Conservation (phyloP, 2,113 vertebrate species). For the Xyrauchen texanus region DNA sequence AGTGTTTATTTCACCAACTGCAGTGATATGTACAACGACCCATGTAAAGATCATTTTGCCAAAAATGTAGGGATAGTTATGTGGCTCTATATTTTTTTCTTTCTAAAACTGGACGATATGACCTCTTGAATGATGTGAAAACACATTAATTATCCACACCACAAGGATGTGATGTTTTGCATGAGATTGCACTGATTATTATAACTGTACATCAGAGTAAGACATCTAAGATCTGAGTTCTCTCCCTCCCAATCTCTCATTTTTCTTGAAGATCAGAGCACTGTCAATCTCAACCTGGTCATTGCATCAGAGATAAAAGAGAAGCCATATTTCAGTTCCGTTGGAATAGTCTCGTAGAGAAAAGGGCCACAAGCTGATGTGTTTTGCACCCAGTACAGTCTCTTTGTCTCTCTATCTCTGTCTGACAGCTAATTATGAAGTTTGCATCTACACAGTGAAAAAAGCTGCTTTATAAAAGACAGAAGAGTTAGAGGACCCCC, state of each 20-base stretch:
- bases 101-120: too few species aligned
- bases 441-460: constrained; percentile 3
- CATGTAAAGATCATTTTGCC: too few species aligned
- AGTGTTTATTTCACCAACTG: too few species aligned
- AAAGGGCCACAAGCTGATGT: constrained; percentile 22
- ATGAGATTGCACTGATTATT: background rate
- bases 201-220: background rate
- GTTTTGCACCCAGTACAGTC: background rate
- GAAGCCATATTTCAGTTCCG: constrained; percentile 22
- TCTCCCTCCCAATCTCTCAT: background rate
- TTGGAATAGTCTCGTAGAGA: constrained; percentile 30
- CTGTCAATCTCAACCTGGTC: constrained; percentile 41
- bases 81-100: too few species aligned
- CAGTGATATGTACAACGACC: too few species aligned
- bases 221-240: background rate
- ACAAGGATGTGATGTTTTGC: too few species aligned
- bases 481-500: constrained; percentile 20
- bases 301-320: constrained; percentile 28
- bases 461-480: background rate
- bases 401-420: background rate
- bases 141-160: too few species aligned
- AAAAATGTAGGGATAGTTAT: too few species aligned
- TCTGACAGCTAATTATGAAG: constrained; percentile 22
- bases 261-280: constrained; percentile 34
- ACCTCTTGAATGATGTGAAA: too few species aligned